phyloP scores from a whole-genome alignment of 2,888 invertebrate genomes.

The Dromius quadrimaculatus region DNA sequence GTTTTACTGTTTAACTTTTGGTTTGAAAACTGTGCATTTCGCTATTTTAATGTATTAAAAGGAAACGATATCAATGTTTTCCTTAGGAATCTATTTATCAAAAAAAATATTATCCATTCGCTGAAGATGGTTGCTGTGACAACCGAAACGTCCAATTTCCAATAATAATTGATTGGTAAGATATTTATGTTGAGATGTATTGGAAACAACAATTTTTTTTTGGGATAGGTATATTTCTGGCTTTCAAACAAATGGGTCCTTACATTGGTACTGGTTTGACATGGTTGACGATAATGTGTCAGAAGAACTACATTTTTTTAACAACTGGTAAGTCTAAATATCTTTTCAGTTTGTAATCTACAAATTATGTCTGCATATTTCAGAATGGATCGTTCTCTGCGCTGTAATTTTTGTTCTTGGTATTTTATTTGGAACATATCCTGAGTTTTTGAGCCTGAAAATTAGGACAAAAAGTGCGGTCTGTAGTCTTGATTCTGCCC shows the following conservation, averaged over 20 bases:
- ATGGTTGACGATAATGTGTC: conserved; percentile 58
- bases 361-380: conserved; percentile 62
- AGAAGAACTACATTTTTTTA: conserved; percentile 57
- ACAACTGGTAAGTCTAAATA: conserved; percentile 48
- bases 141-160: too few relatives aligned
- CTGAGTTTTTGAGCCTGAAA: conserved; percentile 69
- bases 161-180: conserved; percentile 66
- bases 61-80: too few relatives aligned
- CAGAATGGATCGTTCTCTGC: conserved; percentile 1
- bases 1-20: too few relatives aligned
- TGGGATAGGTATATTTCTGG: conserved; percentile 60
- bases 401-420: conserved; percentile 58
- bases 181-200: not conserved
- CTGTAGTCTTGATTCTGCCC: conserved; percentile 66
- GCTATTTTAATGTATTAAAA: not conserved
- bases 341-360: too few relatives aligned
- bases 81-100: too few relatives aligned
- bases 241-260: conserved; percentile 59
- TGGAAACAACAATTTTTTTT: conserved; percentile 34
- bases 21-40: too few relatives aligned
- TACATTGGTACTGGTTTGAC: conserved; percentile 62
- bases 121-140: too few relatives aligned
- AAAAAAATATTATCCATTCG: too few relatives aligned
- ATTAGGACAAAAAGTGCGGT: conserved; percentile 71
- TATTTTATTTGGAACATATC: conserved; percentile 70